Evolutionary conservation across 2,888 invertebrate species (phyloP).

Genomic region (Cantharis flavilabris): DNA sequence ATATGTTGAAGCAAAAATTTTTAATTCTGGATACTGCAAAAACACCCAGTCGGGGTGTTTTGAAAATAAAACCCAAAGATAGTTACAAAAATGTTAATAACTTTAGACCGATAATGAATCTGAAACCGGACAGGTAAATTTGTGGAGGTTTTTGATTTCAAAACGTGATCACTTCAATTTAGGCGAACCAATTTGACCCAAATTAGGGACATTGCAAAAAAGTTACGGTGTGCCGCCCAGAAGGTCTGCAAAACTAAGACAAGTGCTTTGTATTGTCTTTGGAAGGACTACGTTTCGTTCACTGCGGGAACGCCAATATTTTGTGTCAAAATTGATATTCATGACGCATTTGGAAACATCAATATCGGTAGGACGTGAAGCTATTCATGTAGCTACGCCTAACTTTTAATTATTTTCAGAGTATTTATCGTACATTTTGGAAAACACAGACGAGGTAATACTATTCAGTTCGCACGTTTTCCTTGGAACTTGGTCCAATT

Average conservation of each 20-base stretch:
- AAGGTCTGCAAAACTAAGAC: constrained; percentile 16
- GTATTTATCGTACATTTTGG: constrained; percentile 8
- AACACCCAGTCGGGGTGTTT: constrained; percentile 6
- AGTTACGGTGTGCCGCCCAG: constrained; percentile 6
- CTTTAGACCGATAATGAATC: constrained; percentile 21
- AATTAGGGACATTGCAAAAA: constrained; percentile 2
- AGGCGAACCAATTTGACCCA: not conserved
- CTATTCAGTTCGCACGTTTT: not conserved
- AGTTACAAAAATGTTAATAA: constrained; percentile 9
- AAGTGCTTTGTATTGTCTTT: constrained; percentile 7
- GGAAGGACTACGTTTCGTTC: constrained; percentile 11
- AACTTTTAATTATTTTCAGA: constrained; percentile 5
- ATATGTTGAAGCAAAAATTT: not conserved
- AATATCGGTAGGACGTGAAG: constrained; percentile 13
- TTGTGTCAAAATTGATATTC: constrained; percentile 26
- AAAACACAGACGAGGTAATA: not conserved
- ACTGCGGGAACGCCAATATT: constrained; percentile 5
- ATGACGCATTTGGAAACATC: constrained; percentile 29
- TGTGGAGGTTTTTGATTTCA: not conserved
- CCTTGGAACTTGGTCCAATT: not conserved
- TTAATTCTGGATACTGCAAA: not conserved
- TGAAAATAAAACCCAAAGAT: constrained; percentile 25
- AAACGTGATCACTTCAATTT: not conserved
- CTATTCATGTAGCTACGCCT: not conserved
- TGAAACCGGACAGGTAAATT: constrained; percentile 2